Evolutionary conservation across 1,140 invertebrate genomes (phyloP), one percentile per base, ranked within the genome.

Genomic region (Drosophila pandora): DNA sequence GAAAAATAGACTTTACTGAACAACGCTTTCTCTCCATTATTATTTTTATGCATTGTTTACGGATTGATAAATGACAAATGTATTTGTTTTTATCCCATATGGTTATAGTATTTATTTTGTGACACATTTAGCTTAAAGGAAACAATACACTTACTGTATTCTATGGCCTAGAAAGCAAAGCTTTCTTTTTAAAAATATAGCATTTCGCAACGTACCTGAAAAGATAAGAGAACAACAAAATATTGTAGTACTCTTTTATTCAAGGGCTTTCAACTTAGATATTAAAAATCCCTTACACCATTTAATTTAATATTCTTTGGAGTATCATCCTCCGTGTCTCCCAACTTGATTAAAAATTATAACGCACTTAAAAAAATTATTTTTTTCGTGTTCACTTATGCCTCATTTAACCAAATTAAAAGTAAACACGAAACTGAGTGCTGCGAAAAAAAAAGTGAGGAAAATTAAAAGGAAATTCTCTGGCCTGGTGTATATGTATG

Each of bases 401-500:
- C 83, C 83, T 88, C 83, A 87, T 88, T 88, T 83, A 88, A 88
- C 76, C 76, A 88, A 88, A 88, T 88, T 88, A 88, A 88, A 88
- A 88, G 84, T 88, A 88, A 88, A 88, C 83, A 88, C 68, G 70
- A 79, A 53, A 32, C 49, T 34, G 41, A 80, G 61, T 63, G 59
- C 48, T 54, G 57, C 34, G 22, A 48, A 61, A 67, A 63, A 58
- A 59, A 37, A 41, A 61, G 47, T 69, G 39, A 57, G 61, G 34
- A 70, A 77, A 75, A 76, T 75, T 67, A 76, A 76, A 81, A 81
- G 79, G 68, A 76, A 81, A 62, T 60, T 65, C 47, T 52, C 39
- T 3, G 8, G 8, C 28, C 28, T 65, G 50, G 45, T 30, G 30
- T n/a, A 9, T 22, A 2, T 2, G 17, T 10, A 43, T 48, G 21